Percentiles rank a stretch among this genome's conserved stretches.
Conservation (phyloP, 2,113 vertebrate species). For the Pardalotus punctatus region DNA sequence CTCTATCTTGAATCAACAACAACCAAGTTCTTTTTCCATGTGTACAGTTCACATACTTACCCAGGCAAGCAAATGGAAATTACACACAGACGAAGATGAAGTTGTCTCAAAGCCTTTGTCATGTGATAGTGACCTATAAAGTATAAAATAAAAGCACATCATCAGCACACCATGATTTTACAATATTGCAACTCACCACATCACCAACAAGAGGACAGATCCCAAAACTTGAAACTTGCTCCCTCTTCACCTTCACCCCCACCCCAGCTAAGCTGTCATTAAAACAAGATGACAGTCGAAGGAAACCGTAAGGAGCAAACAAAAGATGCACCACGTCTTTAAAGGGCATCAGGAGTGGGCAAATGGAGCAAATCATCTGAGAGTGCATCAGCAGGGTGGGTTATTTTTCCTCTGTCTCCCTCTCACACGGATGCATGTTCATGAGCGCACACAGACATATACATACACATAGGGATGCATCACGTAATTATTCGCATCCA, state of each 20-base stretch:
- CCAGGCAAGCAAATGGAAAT: constrained; percentile 87
- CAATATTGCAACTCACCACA: constrained; percentile 11
- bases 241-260: background rate
- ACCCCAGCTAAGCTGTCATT: background rate
- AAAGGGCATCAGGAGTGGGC: constrained; percentile 17
- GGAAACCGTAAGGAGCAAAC: background rate
- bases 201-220: background rate
- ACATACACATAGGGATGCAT: background rate
- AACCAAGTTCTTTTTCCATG: background rate
- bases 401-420: background rate
- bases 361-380: constrained; percentile 4
- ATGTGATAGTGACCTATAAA: constrained; percentile 97
- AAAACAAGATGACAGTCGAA: background rate
- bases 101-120: constrained; percentile 88
- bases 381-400: background rate
- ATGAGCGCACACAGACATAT: rapidly evolving
- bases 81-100: constrained; percentile 84
- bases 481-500: background rate
- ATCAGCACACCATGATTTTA: constrained; percentile 75
- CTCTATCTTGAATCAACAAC: background rate
- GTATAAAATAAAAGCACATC: constrained; percentile 86
- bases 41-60: constrained; percentile 87
- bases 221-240: constrained; percentile 41
- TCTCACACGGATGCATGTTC: background rate
- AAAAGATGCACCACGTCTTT: constrained; percentile 28